Evolutionary conservation across 2,888 invertebrate genomes (phyloP).

Genomic region (Mellilla xanthometata): DNA sequence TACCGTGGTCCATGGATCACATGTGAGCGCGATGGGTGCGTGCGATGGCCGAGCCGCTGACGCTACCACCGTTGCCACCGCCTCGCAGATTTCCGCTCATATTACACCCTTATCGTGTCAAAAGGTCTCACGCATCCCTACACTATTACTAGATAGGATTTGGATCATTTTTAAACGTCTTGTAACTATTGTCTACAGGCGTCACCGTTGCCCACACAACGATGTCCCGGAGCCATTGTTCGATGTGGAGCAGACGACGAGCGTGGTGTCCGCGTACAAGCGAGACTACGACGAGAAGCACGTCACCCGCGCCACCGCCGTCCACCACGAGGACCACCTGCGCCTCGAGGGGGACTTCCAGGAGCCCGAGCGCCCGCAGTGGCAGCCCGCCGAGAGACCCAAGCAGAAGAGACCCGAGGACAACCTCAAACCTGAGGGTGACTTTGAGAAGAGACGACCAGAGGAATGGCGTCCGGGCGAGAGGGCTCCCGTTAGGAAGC

Average conservation of each 20-base stretch:
- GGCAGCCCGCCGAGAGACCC: constrained; percentile 83
- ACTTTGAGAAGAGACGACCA: constrained; percentile 70
- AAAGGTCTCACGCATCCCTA: constrained; percentile 52
- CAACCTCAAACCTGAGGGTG: constrained; percentile 82
- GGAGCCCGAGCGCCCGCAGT: constrained; percentile 69
- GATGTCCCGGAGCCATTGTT: constrained; percentile 84
- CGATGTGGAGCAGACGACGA: constrained; percentile 80
- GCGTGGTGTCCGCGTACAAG: constrained; percentile 84
- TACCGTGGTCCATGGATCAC: constrained; percentile 33
- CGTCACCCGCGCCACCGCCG: constrained; percentile 82
- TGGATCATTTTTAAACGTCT: constrained; percentile 42
- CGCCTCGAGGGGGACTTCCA: constrained; percentile 88
- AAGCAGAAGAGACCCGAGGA: constrained; percentile 81
- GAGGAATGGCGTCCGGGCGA: constrained; percentile 78
- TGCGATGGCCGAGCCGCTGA: constrained; percentile 71
- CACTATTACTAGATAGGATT: constrained; percentile 2
- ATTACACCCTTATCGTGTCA: constrained; percentile 68
- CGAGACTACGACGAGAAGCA: constrained; percentile 86
- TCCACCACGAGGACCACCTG: constrained; percentile 87
- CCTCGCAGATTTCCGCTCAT: constrained; percentile 61
- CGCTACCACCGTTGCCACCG: constrained; percentile 69
- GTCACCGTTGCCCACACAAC: constrained; percentile 92
- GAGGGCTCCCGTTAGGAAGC: constrained; percentile 58
- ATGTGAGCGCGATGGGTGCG: constrained; percentile 66
- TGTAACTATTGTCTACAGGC: constrained; percentile 73